phyloP scores from a whole-genome alignment of 2,113 vertebrate genomes.

The Phyllostomus discolor region DNA sequence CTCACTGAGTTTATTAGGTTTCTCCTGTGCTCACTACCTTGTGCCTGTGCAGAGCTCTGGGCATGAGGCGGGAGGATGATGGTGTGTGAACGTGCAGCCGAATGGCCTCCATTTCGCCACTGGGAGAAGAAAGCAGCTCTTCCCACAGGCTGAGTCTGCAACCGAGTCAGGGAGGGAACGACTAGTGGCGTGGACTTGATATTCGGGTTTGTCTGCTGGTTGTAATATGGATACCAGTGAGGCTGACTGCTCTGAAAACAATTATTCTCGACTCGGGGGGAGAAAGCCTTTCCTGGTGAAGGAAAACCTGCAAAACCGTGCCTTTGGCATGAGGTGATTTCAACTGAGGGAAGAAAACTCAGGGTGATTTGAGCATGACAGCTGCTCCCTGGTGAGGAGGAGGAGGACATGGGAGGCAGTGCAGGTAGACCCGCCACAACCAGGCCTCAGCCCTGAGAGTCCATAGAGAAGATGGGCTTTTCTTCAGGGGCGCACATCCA shows the following conservation, averaged over 20 bases:
- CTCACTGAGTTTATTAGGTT: background rate
- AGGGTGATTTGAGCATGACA: background rate
- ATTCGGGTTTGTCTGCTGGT: accelerated
- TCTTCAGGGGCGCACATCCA: background rate
- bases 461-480: background rate
- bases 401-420: too few relatives aligned
- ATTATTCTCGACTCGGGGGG: background rate
- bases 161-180: accelerated
- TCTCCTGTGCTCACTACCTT: background rate
- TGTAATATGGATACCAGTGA: background rate
- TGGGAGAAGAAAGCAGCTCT: background rate
- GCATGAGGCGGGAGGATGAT: accelerated
- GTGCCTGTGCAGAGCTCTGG: accelerated
- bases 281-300: background rate
- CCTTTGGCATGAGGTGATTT: background rate
- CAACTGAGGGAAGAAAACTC: background rate
- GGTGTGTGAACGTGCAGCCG: accelerated
- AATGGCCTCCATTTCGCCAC: background rate
- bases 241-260: background rate
- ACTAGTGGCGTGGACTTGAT: background rate
- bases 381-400: too few relatives aligned
- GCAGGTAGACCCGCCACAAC: background rate
- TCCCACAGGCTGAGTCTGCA: background rate
- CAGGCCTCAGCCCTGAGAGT: background rate
- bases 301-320: background rate